Base-by-base conservation (phyloP, 2,797 vertebrate species). In the Sebastiscus albofasciatus region DNA sequence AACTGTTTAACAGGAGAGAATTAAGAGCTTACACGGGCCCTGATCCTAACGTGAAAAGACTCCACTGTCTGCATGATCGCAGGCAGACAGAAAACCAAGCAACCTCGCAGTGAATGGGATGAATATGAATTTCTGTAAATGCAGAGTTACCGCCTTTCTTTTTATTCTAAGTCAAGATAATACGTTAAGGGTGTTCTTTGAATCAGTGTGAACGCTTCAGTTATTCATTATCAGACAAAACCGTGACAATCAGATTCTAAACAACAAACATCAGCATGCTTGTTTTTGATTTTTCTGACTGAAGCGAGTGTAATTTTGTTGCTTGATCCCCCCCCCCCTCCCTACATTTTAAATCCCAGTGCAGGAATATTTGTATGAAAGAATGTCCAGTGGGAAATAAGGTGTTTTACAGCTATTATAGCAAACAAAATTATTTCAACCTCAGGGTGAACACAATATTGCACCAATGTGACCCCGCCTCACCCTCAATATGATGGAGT, bases 391-490 rank as follows among this genome's bases (percentile, higher is more conserved):
- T 82, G 95, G 95, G 95, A 96, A 95, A 96, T 96, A 95, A 95
- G 92, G 90, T 93, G 90, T 94, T 94, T 94, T 94, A 92, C 92
- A 95, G 93, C 92, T 94, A 95, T 95, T 94, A 94, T 89, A 91
- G 90, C 88, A 95, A 92, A 94, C 92, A 91, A 92, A 95, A 96
- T 96, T 93, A 95, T 96, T 94, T 93, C 91, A 94, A 91, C 95
- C 94, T 92, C 73, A 78, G 93, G 95, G 93, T 85, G 85, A 89
- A 94, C 91, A 90, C 92, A 93, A 94, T 96, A 96, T 95, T 95
- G 88, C 93, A 94, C 87, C 92, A 94, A 91, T 85, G 83, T 90
- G 91, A 95, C 93, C 94, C 82, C 72, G 64, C 86, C 87, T 88
- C 92, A 93, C 84, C 92, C 79, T 46, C 80, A 80, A 90, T 92